Evolutionary conservation across 2,113 vertebrate genomes (phyloP).

Genomic region (Microcebus ravelobensis): DNA sequence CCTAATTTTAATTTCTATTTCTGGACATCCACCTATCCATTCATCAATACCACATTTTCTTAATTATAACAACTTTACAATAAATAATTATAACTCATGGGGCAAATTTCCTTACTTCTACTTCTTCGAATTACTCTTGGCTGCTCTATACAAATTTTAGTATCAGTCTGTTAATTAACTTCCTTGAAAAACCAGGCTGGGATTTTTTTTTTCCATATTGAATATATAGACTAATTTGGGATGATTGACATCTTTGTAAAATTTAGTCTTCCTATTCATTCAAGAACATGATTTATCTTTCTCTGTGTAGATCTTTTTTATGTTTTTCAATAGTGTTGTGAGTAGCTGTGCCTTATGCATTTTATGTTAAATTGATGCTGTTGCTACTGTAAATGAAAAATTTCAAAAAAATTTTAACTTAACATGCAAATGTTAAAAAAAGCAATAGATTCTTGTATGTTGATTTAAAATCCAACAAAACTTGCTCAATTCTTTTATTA

Average conservation of each 20-base stretch:
- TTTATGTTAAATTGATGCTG: background rate
- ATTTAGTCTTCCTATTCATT: background rate
- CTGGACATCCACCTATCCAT: background rate
- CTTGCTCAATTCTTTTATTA: background rate
- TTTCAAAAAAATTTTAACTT: background rate
- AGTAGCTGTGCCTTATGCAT: background rate
- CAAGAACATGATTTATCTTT: background rate
- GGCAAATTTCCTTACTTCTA: background rate
- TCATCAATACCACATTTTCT: background rate
- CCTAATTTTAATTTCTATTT: background rate
- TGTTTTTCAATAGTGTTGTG: background rate
- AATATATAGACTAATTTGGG: background rate
- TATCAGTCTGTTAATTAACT: background rate
- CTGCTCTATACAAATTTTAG: background rate
- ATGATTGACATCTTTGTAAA: background rate
- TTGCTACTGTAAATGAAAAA: background rate
- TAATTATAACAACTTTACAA: background rate
- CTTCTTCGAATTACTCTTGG: conserved; percentile 16
- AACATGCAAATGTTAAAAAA: background rate
- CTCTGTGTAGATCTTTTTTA: background rate
- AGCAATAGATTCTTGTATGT: background rate
- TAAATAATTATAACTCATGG: background rate
- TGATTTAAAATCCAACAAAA: background rate
- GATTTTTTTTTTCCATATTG: background rate
- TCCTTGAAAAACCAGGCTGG: background rate